A percentile compares a stretch with the other conserved stretches of the same genome.
Evolutionary conservation across 2,797 vertebrate species (phyloP).

Genomic region (Cheirogaleus major): DNA sequence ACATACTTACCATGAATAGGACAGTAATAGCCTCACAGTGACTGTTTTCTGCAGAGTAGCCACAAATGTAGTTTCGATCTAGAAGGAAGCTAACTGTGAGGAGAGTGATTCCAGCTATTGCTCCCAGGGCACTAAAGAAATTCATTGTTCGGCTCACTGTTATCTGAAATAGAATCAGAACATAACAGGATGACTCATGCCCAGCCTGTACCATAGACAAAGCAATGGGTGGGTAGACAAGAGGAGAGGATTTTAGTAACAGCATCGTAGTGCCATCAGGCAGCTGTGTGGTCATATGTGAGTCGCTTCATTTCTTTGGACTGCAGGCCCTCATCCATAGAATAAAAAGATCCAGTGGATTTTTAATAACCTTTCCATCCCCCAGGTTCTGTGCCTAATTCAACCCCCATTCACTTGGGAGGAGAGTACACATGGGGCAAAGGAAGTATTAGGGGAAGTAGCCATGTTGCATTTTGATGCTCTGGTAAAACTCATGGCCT

Average conservation of each 20-base stretch:
- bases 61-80: slow-evolving; percentile 69
- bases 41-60: background rate
- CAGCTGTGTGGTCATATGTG: background rate
- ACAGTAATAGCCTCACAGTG: background rate
- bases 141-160: background rate
- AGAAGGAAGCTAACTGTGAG: slow-evolving; percentile 41
- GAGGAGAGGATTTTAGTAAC: background rate
- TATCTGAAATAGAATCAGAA: slow-evolving; percentile 56
- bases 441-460: background rate
- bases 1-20: slow-evolving; percentile 65
- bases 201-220: background rate
- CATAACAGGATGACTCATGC: background rate
- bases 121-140: slow-evolving; percentile 57
- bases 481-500: background rate
- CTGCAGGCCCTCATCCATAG: background rate
- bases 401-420: background rate
- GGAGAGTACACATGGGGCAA: rapidly evolving
- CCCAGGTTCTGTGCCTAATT: background rate
- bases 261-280: rapidly evolving
- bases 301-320: background rate
- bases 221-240: background rate
- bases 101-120: slow-evolving; percentile 47
- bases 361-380: background rate
- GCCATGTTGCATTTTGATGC: background rate
- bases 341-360: background rate